A percentile compares a stretch with the other conserved stretches of the same genome.
Evolutionary conservation across 2,113 vertebrate genomes (phyloP).

Genomic region (Acanthisitta chloris): DNA sequence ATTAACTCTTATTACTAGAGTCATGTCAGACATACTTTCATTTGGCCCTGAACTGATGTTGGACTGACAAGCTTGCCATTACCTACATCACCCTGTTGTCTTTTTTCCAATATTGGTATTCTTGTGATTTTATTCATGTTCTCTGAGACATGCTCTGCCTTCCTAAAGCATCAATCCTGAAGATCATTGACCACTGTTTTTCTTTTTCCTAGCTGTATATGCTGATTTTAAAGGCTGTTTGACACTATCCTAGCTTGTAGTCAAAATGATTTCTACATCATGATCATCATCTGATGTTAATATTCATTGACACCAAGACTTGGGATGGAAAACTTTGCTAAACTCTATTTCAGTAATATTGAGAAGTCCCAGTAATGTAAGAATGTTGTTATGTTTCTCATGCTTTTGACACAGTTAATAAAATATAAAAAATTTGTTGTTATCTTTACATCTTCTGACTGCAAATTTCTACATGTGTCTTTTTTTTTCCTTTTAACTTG

Average conservation of each 20-base stretch:
- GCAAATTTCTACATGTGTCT: not conserved
- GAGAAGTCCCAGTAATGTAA: not conserved
- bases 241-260: not conserved
- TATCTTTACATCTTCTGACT: not conserved
- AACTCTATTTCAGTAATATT: not conserved
- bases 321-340: not conserved
- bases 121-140: not conserved
- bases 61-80: not conserved
- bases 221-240: not conserved
- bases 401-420: not conserved
- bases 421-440: not conserved
- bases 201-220: not conserved
- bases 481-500: not conserved
- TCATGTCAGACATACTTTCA: not conserved
- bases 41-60: not conserved
- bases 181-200: not conserved
- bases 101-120: not conserved
- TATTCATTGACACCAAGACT: not conserved
- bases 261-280: not conserved
- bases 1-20: not conserved
- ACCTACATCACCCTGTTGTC: not conserved
- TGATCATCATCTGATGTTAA: not conserved
- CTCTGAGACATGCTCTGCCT: not conserved
- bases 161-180: not conserved
- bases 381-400: not conserved